Evolutionary conservation across 35 echinoderm and acorn worm genomes (phyloP), one percentile per base, ranked within the genome.

Genomic region (Chiridota heheva): DNA sequence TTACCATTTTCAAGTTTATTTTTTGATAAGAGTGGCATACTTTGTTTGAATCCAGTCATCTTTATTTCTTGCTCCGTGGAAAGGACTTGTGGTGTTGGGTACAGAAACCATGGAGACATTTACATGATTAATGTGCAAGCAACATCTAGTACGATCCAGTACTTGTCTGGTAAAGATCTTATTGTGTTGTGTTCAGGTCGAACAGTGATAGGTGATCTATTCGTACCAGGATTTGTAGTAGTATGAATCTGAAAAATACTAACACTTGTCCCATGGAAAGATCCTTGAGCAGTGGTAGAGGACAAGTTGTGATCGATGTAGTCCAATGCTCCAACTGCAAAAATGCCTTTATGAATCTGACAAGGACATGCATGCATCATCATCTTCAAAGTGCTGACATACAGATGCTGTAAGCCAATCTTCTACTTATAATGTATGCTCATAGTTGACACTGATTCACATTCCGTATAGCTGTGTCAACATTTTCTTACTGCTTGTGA

Each of bases 191-290:
- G 12, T 42, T 15, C 33, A 5, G 12, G 27, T 42, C 10, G 38
- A 20, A 42, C 37, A 20, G 15, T 37, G 25, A 42, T 72, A 13
- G 27, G 38, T 12, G 13, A 8, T 28, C 38, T 72, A 7, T 15
- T 15, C 6, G 69, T 13, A 72, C 29, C 27, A 36, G 69, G 69
- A 44, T 42, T 35, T 6, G 38, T 15, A 5, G 7, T 44, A 18
- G 38, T 42, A 5, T 25, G 38, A 28, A 42, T 13, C 15, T 42
- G 38, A 15, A 72, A 42, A 13, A 72, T 6, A 16, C 27, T 53
- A 22, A 53, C 22, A 22, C 48, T 53, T 53, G 48, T 53, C 48
- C 73, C 73, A 77, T 77, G 73, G 32, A 77, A 77, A 7, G 73
- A 77, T 58, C 5, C 34, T 32, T 58, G 6, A 1, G 44, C 45